These are phyloP conservation scores for Oopsacas minuta DNA, from an alignment of 37 sponge, comb jelly and placozoan genomes.

Conservation along the genomic window DNA sequence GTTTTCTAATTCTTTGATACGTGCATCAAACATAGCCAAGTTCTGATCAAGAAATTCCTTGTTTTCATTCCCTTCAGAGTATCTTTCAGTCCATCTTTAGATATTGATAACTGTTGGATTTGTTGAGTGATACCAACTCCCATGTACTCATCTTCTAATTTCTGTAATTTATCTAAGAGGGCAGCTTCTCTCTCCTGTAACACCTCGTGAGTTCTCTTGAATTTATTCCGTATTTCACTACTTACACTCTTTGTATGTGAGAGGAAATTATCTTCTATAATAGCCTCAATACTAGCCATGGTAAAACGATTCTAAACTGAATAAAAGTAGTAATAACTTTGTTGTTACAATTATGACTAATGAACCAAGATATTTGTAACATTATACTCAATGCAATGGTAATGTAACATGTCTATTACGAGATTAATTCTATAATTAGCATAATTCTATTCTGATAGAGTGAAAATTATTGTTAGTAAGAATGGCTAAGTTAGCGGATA, in stretches of 20 bases:
- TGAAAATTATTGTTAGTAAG: too few relatives aligned
- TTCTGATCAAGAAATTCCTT: background rate
- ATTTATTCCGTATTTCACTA: background rate
- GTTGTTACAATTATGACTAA: too few relatives aligned
- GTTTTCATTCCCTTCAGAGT: background rate
- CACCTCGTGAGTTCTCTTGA: background rate
- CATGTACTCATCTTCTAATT: background rate
- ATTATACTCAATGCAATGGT: too few relatives aligned
- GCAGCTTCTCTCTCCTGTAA: background rate
- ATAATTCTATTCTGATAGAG: too few relatives aligned
- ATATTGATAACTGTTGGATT: background rate
- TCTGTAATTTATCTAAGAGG: background rate
- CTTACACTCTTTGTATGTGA: background rate
- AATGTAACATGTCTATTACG: too few relatives aligned
- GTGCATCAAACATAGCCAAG: background rate
- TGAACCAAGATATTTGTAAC: too few relatives aligned
- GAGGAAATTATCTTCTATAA: background rate
- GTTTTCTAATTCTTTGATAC: background rate
- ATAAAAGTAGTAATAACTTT: too few relatives aligned
- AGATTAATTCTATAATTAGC: too few relatives aligned
- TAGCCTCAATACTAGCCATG: background rate
- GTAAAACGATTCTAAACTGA: too few relatives aligned
- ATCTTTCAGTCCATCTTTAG: background rate
- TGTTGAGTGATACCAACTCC: background rate
- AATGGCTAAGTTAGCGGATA: too few relatives aligned